phyloP scores from a whole-genome alignment of 1,140 invertebrate species.

The fruit fly (Drosophila melanogaster) region DNA sequence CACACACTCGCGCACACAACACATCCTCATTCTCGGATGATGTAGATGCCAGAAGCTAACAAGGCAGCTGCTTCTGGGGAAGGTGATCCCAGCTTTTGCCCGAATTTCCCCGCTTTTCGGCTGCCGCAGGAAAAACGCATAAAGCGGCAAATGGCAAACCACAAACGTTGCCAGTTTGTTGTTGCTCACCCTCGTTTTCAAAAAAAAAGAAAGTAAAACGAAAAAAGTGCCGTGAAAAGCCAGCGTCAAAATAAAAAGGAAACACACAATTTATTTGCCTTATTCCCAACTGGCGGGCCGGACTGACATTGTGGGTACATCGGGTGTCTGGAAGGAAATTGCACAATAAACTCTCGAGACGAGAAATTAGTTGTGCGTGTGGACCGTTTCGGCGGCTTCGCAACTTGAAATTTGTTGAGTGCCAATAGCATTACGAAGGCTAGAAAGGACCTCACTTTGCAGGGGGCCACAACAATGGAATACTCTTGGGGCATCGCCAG shows the following conservation, averaged over 20 bases:
- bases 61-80: constrained; percentile 38
- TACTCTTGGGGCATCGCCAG: background rate
- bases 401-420: constrained; percentile 51
- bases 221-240: constrained; percentile 19
- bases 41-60: constrained; percentile 54
- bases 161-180: constrained; percentile 63
- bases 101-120: constrained; percentile 1
- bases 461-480: constrained; percentile 4
- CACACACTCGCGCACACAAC: constrained; percentile 5
- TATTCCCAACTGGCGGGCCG: constrained; percentile 22
- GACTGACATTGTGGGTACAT: constrained; percentile 16
- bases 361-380: constrained; percentile 76
- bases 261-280: constrained; percentile 55
- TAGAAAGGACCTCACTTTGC: background rate
- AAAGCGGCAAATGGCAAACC: constrained; percentile 73
- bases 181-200: background rate
- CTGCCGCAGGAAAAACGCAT: constrained; percentile 65
- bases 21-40: constrained; percentile 34
- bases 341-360: constrained; percentile 80
- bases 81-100: constrained; percentile 23
- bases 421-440: constrained; percentile 37
- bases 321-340: constrained; percentile 61
- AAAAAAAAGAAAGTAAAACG: background rate
- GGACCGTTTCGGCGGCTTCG: constrained; percentile 47
- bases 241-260: constrained; percentile 41